These are phyloP conservation scores for Chrysemys picta DNA, from an alignment of 2,113 vertebrate species.

Conservation along the genomic window DNA sequence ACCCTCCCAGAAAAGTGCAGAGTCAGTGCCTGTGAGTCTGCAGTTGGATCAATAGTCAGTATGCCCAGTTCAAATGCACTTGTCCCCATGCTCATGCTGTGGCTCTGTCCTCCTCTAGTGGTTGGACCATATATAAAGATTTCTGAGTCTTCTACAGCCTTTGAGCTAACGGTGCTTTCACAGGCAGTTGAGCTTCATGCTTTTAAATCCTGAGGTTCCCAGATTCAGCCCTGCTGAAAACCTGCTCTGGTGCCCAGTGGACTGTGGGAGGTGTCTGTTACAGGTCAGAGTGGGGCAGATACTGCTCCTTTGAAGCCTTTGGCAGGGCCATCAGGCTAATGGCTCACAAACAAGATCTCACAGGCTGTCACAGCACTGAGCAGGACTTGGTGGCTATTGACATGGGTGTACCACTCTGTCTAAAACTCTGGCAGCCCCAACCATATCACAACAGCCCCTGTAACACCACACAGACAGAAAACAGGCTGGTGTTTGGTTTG, in stretches of 20 bases:
- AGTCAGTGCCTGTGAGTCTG: background rate
- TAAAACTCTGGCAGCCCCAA: background rate
- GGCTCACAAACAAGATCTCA: background rate
- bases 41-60: too few species aligned
- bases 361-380: background rate
- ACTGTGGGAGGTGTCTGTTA: background rate
- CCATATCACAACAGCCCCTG: background rate
- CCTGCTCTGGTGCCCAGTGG: background rate
- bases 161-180: background rate
- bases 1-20: background rate
- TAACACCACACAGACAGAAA: background rate
- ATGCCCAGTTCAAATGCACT: background rate
- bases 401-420: background rate
- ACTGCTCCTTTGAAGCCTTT: background rate
- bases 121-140: background rate
- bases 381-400: background rate
- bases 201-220: background rate
- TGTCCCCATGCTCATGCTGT: background rate
- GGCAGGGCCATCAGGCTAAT: background rate
- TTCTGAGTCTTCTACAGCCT: background rate
- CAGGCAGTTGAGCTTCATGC: background rate
- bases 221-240: background rate
- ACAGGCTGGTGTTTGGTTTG: background rate
- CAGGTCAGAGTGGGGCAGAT: background rate
- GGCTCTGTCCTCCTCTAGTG: background rate